Percentiles rank a stretch among this genome's conserved stretches.
phyloP scores from a whole-genome alignment of 2,888 invertebrate species.

The Stratiomys singularior region DNA sequence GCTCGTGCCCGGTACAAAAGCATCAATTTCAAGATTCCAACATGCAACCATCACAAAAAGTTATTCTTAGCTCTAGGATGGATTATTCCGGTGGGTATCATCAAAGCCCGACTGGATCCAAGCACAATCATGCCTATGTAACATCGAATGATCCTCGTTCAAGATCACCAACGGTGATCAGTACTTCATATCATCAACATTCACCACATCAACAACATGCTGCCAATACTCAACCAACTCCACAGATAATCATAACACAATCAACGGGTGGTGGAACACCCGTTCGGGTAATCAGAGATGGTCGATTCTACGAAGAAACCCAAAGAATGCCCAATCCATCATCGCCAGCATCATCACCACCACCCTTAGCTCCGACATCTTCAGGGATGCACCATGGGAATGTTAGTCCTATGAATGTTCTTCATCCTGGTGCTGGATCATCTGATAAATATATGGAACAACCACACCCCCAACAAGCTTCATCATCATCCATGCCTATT shows the following conservation, averaged over 20 bases:
- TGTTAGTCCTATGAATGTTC: conserved; percentile 55
- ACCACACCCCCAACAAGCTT: conserved; percentile 52
- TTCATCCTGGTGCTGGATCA: conserved; percentile 60
- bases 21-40: conserved; percentile 53
- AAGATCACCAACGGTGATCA: conserved; percentile 52
- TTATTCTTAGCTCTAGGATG: conserved; percentile 16
- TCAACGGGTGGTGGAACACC: conserved; percentile 52
- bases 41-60: conserved; percentile 38
- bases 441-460: conserved; percentile 56
- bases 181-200: conserved; percentile 53
- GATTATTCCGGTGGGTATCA: conserved; percentile 12
- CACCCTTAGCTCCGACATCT: conserved; percentile 45
- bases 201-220: conserved; percentile 49
- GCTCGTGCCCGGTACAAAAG: conserved; percentile 47
- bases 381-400: conserved; percentile 39
- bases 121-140: conserved; percentile 6
- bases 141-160: conserved; percentile 27
- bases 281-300: conserved; percentile 65
- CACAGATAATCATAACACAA: conserved; percentile 14
- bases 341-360: conserved; percentile 48
- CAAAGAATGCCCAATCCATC: conserved; percentile 52
- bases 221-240: conserved; percentile 44
- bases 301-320: conserved; percentile 62
- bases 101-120: background rate
- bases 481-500: background rate